phyloP scores from a whole-genome alignment of 2,113 vertebrate species.

The Fulmarus glacialis region DNA sequence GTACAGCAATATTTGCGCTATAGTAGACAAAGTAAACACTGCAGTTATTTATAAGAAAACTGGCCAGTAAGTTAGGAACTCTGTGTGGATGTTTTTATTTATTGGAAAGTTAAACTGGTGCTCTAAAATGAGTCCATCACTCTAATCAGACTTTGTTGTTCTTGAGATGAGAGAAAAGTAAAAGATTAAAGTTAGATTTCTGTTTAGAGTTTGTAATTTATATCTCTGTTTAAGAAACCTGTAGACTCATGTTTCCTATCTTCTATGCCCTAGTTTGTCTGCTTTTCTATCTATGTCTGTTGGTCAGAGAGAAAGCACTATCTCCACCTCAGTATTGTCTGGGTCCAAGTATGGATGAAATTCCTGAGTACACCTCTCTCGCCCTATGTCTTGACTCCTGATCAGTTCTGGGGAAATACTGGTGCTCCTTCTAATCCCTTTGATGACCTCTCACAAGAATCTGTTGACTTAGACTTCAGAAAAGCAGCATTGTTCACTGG shows the following conservation, averaged over 20 bases:
- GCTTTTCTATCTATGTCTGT: neutral
- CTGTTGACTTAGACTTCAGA: neutral
- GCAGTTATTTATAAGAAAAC: neutral
- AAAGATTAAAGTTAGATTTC: neutral
- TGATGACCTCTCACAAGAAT: neutral
- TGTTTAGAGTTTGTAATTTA: neutral
- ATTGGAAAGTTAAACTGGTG: neutral
- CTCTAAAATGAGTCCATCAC: neutral
- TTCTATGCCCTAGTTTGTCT: neutral
- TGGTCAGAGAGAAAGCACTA: neutral
- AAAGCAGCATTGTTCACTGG: neutral
- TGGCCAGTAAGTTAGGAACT: neutral
- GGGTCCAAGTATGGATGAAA: neutral
- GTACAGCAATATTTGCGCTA: neutral
- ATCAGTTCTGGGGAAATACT: neutral
- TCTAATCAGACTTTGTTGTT: neutral
- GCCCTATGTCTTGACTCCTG: neutral
- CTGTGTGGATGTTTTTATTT: neutral
- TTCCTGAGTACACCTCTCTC: neutral
- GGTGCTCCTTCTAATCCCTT: neutral
- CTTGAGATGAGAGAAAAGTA: neutral
- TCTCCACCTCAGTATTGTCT: neutral
- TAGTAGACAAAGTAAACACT: constrained; percentile 10
- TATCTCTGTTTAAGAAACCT: neutral
- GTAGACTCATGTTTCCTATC: neutral